These are phyloP conservation scores for Drosophila affinis DNA, from an alignment of 2,888 invertebrate genomes.

Conservation along the genomic window DNA sequence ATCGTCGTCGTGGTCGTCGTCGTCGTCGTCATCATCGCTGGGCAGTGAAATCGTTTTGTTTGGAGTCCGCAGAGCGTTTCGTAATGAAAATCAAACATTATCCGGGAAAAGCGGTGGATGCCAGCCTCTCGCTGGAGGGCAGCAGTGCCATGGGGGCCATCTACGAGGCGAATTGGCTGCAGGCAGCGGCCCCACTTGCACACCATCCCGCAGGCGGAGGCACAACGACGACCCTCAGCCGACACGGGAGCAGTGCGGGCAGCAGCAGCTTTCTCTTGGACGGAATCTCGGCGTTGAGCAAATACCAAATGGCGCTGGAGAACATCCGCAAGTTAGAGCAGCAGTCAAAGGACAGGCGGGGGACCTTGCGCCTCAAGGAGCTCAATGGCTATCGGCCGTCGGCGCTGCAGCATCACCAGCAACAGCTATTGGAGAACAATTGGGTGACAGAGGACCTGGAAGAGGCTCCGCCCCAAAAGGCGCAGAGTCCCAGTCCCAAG, in stretches of 20 bases:
- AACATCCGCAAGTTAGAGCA: conserved; percentile 85
- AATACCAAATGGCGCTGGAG: conserved; percentile 86
- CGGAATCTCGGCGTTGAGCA: conserved; percentile 84
- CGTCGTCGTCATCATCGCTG: conserved; percentile 21
- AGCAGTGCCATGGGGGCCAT: conserved; percentile 90
- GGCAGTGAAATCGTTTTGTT: conserved; percentile 58
- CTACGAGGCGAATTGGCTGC: conserved; percentile 94
- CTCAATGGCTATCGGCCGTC: conserved; percentile 87
- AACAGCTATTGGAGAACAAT: conserved; percentile 85
- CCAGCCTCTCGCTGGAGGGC: conserved; percentile 88
- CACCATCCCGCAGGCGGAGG: conserved; percentile 14
- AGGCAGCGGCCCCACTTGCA: conserved; percentile 83
- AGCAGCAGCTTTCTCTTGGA: conserved; percentile 72
- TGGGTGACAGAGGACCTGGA: conserved; percentile 83
- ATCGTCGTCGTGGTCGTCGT: conserved; percentile 13
- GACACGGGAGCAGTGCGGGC: conserved; percentile 60
- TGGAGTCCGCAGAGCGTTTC: conserved; percentile 14
- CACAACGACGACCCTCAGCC: conserved; percentile 37
- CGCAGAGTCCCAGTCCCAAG: not conserved
- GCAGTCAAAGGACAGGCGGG: conserved; percentile 69
- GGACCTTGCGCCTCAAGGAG: conserved; percentile 86
- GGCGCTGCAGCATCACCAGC: conserved; percentile 85
- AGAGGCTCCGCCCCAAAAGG: conserved; percentile 27
- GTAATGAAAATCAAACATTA: conserved; percentile 93
- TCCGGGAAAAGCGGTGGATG: conserved; percentile 91